These are phyloP conservation scores for Lacerta agilis DNA, from an alignment of 2,797 vertebrate genomes.

Conservation along the genomic window DNA sequence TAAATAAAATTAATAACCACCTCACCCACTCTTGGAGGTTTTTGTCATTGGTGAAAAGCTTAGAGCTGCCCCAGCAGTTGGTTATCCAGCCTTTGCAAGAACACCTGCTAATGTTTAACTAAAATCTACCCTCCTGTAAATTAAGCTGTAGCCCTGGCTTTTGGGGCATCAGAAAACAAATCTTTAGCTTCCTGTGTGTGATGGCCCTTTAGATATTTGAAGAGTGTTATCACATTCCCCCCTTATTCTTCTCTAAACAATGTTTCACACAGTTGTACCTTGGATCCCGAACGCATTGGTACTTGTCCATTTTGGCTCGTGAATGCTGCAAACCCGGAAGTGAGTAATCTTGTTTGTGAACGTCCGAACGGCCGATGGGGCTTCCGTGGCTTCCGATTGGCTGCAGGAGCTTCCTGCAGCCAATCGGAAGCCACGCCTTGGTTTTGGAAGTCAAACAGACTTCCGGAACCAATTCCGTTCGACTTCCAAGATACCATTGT, in stretches of 20 bases:
- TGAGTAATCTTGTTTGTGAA: too few relatives aligned
- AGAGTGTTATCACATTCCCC: not conserved
- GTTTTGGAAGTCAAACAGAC: too few relatives aligned
- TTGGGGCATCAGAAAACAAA: not conserved
- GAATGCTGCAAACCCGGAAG: too few relatives aligned
- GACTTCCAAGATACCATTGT: too few relatives aligned
- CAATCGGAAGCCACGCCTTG: too few relatives aligned
- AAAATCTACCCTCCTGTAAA: not conserved
- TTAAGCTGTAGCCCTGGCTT: not conserved
- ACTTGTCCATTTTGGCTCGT: too few relatives aligned
- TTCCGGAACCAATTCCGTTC: too few relatives aligned
- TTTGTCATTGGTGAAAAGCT: not conserved
- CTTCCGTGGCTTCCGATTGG: too few relatives aligned
- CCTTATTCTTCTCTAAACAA: not conserved
- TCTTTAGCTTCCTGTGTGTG: not conserved
- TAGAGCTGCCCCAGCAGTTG: not conserved
- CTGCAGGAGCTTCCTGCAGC: too few relatives aligned
- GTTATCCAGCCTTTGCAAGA: not conserved
- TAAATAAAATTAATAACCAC: slow-evolving; percentile 19
- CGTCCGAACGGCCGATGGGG: too few relatives aligned
- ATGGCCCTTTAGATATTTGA: not conserved
- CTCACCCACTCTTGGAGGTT: slow-evolving; percentile 31
- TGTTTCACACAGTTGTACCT: too few relatives aligned
- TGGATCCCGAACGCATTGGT: too few relatives aligned
- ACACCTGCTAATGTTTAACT: not conserved